Evolutionary conservation across 2,797 vertebrate species (phyloP), one percentile per base, ranked within the genome.

Genomic region (Sebastes wilsoni): DNA sequence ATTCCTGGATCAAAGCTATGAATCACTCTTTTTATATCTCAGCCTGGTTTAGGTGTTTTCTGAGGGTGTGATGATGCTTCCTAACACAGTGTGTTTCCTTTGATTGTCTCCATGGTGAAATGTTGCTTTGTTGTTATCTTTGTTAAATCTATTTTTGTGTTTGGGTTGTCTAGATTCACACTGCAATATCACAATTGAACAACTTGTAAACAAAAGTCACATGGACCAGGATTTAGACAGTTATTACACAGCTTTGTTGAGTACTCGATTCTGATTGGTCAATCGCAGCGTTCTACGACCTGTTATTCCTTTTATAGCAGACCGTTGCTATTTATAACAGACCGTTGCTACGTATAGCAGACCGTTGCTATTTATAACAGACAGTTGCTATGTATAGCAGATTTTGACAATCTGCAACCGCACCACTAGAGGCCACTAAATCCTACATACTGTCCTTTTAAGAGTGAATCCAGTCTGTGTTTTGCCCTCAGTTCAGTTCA

Each of bases 1-100:
- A 89, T 72, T 81, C 79, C 83, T 72, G 62, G 67, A 91, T 90
- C 84, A 84, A 86, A 89, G 61, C 84, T 46, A 5, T 76, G 78
- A 76, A 58, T 88, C 72, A 77, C 66, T 73, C 62, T 81, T 81
- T 86, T 87, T 71, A 80, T 66, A 78, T 79, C 32, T 8, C 25
- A 69, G 70, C 54, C 54, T 34, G 32, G 23, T 84, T 69, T 46
- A 16, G 71, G 13, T 64, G 25, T 69, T 72, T 69, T 66, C 59
- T 80, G 14, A 71, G 20, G 14, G 4, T 68, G 46, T 75, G 59
- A 61, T 68, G 22, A 61, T 8, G 23, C 56, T 55, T 56, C 34
- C 42, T 32, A 58, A 55, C 58, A 14, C 22, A 20, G 10, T 66
- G 23, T 60, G 30, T 71, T 73, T 70, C 61, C 56, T 79, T 72